Base-by-base conservation (phyloP, 2,797 vertebrate genomes). In the Coreius guichenoti region DNA sequence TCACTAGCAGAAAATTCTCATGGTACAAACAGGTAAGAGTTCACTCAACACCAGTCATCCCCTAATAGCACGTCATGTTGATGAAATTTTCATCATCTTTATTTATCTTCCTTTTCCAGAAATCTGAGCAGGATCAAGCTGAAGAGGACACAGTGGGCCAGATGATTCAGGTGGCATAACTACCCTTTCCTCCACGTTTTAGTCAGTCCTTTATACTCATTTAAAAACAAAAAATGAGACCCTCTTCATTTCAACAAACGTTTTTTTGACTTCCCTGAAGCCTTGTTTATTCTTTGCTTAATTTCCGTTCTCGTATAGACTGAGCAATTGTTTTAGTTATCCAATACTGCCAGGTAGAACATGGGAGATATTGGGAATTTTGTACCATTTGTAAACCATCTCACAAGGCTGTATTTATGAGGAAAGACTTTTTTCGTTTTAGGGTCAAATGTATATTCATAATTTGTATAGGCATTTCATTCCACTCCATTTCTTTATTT, bases 131-230 rank as follows among this genome's bases (percentile, higher is more conserved):
- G 16, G 87, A 90, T 88, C 96, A 97, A 90, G 90, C 91, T 67
- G 95, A 93, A 29, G 98, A 99, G 80, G 98, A 98, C 90, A 96
- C 95, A 0, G 97, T 98, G 94, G 96, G 95, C 92, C 97, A 98
- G 92, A 97, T 98, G 96, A 98, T 99, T 93, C 93, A 97, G 86
- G 96, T 97, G 88, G 97, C 97, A 54, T 97, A 97, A 75, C 49
- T 26, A 23, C 49, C 56, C 39, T 13, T 51, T 43, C 23, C 26
- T 67, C 51, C 54, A 21, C 21, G 4, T 13, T 75, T 43, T 5
- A 68, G 69, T 54, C 63, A 21, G 19, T 61, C 43, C 23, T 54
- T 82, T 33, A 26, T 68, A 70, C 31, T 74, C 11, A 29, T 23
- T 63, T 72, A 17, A 77, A 81, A 23, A 45, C 14, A 16, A 16